Conservation (phyloP, 2,888 invertebrate species). For the Scaptomyza caliginosa region DNA sequence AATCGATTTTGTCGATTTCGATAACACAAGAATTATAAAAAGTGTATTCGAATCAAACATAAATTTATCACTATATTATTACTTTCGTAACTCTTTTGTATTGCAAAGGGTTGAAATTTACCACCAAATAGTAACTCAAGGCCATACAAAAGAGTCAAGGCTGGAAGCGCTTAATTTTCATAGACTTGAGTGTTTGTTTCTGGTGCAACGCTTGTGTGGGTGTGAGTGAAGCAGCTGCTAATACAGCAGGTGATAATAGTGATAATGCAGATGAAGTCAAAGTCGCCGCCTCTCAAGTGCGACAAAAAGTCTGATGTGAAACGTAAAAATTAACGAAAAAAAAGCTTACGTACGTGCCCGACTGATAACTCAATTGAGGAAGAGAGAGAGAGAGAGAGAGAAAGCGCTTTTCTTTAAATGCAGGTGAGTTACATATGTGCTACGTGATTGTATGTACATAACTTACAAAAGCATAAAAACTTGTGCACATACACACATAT, state of each 20-base stretch:
- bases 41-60: too few relatives aligned
- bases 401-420: slow-evolving; percentile 53
- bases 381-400: slow-evolving; percentile 22
- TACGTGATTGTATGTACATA: slow-evolving; percentile 50
- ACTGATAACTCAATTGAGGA: slow-evolving; percentile 22
- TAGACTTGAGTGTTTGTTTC: slow-evolving; percentile 45
- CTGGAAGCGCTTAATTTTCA: slow-evolving; percentile 52
- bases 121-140: too few relatives aligned
- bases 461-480: background rate
- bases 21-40: too few relatives aligned
- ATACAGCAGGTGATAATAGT: slow-evolving; percentile 32
- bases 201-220: slow-evolving; percentile 29
- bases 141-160: background rate
- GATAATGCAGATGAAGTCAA: slow-evolving; percentile 39
- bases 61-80: too few relatives aligned
- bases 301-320: slow-evolving; percentile 35
- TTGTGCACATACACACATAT: background rate
- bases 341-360: slow-evolving; percentile 65
- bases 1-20: too few relatives aligned
- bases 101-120: too few relatives aligned
- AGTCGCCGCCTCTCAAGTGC: slow-evolving; percentile 29
- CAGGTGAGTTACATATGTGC: slow-evolving; percentile 49
- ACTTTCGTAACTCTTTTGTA: too few relatives aligned
- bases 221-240: slow-evolving; percentile 43
- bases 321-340: slow-evolving; percentile 44